phyloP scores from a whole-genome alignment of 2,888 invertebrate genomes.

The Cryptosula pallasiana region DNA sequence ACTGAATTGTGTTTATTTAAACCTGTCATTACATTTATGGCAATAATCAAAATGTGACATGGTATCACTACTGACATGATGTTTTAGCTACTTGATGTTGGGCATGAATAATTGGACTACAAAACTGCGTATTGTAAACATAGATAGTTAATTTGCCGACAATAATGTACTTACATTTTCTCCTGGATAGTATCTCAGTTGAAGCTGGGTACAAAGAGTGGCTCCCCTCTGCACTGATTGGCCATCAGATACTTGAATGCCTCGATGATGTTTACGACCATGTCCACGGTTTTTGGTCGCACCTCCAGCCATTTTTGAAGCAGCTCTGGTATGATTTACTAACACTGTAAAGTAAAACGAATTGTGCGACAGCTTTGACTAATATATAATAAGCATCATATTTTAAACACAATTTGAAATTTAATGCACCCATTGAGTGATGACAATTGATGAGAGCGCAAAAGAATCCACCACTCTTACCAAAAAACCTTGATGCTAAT shows the following conservation, averaged over 20 bases:
- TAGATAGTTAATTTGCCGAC: no score
- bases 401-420: no score
- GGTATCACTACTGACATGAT: no score
- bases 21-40: neutral
- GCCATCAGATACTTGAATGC: conserved; percentile 41
- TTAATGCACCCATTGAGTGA: no score
- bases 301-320: conserved; percentile 37
- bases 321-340: conserved; percentile 28
- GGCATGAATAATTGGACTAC: neutral
- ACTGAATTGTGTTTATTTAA: no score
- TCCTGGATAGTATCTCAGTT: conserved; percentile 47
- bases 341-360: neutral
- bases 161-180: conserved; percentile 43
- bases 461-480: no score
- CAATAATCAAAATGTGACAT: neutral
- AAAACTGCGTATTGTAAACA: no score
- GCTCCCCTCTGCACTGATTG: conserved; percentile 46
- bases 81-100: no score
- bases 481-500: no score
- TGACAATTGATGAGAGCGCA: no score
- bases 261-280: conserved; percentile 36
- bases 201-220: conserved; percentile 41
- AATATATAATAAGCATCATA: no score
- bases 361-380: no score
- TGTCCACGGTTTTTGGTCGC: conserved; percentile 34